These are phyloP conservation scores for Triplophysa siluroides DNA, from an alignment of 2,113 vertebrate species.

Conservation along the genomic window DNA sequence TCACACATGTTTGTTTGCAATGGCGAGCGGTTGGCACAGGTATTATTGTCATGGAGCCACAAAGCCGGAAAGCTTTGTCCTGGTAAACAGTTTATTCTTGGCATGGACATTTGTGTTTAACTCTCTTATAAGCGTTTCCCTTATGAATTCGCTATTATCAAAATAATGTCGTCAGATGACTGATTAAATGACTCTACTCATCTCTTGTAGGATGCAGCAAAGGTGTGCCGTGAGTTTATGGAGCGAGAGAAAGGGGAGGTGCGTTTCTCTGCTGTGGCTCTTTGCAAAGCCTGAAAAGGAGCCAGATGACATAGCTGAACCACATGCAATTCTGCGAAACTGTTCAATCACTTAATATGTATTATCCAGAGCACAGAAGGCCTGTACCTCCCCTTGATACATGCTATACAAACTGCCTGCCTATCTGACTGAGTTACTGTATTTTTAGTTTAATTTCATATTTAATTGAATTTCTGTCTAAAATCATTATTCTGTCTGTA, in stretches of 20 bases:
- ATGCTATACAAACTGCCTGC: slow-evolving; percentile 36
- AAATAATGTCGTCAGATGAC: no score
- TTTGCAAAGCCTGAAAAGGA: slow-evolving; percentile 79
- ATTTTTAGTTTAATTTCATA: background rate
- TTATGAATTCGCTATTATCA: no score
- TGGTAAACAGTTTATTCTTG: slow-evolving; percentile 69
- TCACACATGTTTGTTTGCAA: no score
- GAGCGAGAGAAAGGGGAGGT: slow-evolving; percentile 91
- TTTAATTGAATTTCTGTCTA: background rate
- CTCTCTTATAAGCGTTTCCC: background rate
- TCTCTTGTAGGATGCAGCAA: slow-evolving; percentile 83
- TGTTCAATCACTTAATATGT: slow-evolving; percentile 24
- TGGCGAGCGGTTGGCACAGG: no score
- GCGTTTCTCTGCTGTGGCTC: slow-evolving; percentile 92
- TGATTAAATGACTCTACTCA: background rate
- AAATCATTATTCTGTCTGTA: background rate
- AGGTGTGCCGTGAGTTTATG: slow-evolving; percentile 88
- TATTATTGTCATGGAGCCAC: no score
- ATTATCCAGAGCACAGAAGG: slow-evolving; percentile 36
- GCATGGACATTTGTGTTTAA: background rate
- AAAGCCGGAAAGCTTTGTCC: slow-evolving; percentile 78
- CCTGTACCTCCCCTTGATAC: slow-evolving; percentile 9
- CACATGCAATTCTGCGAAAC: slow-evolving; percentile 32
- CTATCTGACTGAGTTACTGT: slow-evolving; percentile 1
- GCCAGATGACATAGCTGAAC: background rate